These are phyloP conservation scores for Eristalis tenax DNA, from an alignment of 2,888 invertebrate genomes.

Conservation along the genomic window DNA sequence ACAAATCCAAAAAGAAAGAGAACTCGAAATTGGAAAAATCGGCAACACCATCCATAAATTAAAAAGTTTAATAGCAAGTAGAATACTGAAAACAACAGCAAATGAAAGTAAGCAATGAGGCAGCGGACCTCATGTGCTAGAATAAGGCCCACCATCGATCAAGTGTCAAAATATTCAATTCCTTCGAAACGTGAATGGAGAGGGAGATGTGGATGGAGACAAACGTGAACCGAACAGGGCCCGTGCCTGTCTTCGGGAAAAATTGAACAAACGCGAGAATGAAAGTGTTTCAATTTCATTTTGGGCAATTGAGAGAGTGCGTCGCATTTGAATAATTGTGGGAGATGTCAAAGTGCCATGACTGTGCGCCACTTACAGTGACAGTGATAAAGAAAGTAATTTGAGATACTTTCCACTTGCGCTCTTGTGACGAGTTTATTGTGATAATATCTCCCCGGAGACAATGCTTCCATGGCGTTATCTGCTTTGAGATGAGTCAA, in stretches of 20 bases:
- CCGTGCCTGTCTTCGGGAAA: neutral
- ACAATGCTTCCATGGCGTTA: constrained; percentile 41
- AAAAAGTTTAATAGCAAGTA: constrained; percentile 67
- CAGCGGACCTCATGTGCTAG: constrained; percentile 58
- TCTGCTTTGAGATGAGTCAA: constrained; percentile 62
- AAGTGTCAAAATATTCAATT: constrained; percentile 69
- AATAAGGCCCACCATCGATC: constrained; percentile 65
- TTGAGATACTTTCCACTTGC: constrained; percentile 69
- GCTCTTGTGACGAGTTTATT: constrained; percentile 65
- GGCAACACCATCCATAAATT: constrained; percentile 66
- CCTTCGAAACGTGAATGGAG: neutral
- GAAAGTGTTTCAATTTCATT: constrained; percentile 68
- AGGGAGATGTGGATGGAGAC: constrained; percentile 2
- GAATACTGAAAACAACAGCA: constrained; percentile 39
- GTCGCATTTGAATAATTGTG: constrained; percentile 69
- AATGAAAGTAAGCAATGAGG: constrained; percentile 56
- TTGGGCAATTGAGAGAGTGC: constrained; percentile 59
- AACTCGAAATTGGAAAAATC: constrained; percentile 52
- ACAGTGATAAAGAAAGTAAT: constrained; percentile 72
- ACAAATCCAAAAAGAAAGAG: constrained; percentile 7
- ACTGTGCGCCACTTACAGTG: constrained; percentile 65
- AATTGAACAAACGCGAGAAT: constrained; percentile 63
- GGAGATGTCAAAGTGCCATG: constrained; percentile 52
- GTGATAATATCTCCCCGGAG: constrained; percentile 69
- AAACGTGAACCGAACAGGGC: neutral